A percentile compares a stretch with the other conserved stretches of the same genome.
Evolutionary conservation across 2,888 invertebrate genomes (phyloP).

Genomic region (Limnephilus marmoratus): DNA sequence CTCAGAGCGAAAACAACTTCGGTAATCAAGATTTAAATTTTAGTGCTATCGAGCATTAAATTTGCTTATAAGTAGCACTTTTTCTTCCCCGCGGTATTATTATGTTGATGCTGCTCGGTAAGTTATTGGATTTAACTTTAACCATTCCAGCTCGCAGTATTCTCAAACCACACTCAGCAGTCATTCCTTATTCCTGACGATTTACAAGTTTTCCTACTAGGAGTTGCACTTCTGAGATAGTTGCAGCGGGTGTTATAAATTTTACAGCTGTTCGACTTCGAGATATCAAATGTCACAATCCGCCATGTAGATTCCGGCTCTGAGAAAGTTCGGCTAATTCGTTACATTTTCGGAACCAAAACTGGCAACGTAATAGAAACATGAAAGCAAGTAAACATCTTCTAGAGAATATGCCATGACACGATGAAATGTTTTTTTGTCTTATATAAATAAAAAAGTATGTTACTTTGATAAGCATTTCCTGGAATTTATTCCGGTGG

Average conservation of each 20-base stretch:
- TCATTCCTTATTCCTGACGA: conserved; percentile 49
- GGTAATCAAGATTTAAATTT: conserved; percentile 1
- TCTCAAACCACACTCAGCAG: conserved; percentile 44
- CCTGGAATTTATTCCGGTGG: not conserved
- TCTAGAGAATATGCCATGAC: not conserved
- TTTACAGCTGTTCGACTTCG: conserved; percentile 35
- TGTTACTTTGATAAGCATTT: not conserved
- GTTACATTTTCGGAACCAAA: not conserved
- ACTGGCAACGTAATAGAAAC: not conserved
- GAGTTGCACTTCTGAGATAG: conserved; percentile 47
- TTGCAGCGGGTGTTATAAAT: conserved; percentile 21
- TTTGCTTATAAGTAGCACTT: not conserved
- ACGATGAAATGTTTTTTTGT: not conserved
- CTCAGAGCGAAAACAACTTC: not conserved
- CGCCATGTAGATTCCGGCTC: not conserved
- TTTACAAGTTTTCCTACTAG: conserved; percentile 44
- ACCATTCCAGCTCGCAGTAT: conserved; percentile 25
- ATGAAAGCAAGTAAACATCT: not conserved
- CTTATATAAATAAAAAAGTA: not conserved
- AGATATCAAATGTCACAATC: not conserved
- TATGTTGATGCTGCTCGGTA: conserved; percentile 28
- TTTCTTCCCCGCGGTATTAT: conserved; percentile 28
- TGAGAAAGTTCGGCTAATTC: not conserved
- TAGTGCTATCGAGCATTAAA: conserved; percentile 13
- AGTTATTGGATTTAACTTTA: conserved; percentile 54